Evolutionary conservation across 2,888 invertebrate species (phyloP).

Genomic region (Drosophila cracens): DNA sequence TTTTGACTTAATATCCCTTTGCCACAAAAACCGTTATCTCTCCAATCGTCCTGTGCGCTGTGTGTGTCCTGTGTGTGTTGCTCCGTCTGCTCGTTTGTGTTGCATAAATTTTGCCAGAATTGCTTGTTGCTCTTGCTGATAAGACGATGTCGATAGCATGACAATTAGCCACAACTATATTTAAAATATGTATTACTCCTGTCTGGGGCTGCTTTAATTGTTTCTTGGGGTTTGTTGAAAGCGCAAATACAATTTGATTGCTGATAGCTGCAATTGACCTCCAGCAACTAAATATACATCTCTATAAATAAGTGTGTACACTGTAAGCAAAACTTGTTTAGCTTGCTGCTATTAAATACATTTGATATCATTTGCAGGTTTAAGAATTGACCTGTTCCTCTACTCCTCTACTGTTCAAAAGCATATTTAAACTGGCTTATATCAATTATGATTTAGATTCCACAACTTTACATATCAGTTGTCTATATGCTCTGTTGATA

Average conservation of each 20-base stretch:
- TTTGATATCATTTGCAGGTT: not conserved
- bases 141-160: constrained; percentile 75
- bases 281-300: not conserved
- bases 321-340: not conserved
- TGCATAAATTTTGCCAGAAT: constrained; percentile 71
- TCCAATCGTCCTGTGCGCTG: constrained; percentile 25
- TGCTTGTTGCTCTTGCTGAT: constrained; percentile 66
- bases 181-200: constrained; percentile 48
- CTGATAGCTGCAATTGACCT: constrained; percentile 41
- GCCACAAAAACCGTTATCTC: constrained; percentile 46
- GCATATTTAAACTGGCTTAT: too few species aligned
- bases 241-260: constrained; percentile 67
- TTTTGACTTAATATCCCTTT: constrained; percentile 73
- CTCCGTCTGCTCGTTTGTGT: constrained; percentile 47
- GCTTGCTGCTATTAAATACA: not conserved
- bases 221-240: constrained; percentile 73
- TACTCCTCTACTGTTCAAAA: too few species aligned
- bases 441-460: too few species aligned
- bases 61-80: constrained; percentile 29
- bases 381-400: too few species aligned
- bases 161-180: constrained; percentile 74
- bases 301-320: not conserved
- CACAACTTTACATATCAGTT: too few species aligned
- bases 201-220: constrained; percentile 58
- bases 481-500: too few species aligned